These are phyloP conservation scores for Diabrotica balteata DNA, from an alignment of 2,888 invertebrate species.

Conservation along the genomic window DNA sequence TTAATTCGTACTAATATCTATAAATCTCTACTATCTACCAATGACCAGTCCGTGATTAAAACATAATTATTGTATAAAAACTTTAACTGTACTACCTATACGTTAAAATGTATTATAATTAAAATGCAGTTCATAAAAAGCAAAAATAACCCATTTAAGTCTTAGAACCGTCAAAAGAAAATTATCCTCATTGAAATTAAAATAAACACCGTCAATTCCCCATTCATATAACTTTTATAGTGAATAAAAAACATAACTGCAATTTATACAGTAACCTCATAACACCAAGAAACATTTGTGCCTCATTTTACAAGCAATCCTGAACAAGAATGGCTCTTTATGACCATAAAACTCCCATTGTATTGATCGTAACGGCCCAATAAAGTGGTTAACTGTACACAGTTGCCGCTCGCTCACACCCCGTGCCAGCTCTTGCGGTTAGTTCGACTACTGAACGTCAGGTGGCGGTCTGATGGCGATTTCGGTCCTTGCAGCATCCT, in stretches of 20 bases:
- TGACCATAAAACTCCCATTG: constrained; percentile 62
- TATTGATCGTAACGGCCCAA: constrained; percentile 59
- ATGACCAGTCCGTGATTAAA: no score
- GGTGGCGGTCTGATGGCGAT: constrained; percentile 31
- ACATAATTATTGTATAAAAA: no score
- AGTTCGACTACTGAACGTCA: constrained; percentile 33
- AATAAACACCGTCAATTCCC: constrained; percentile 15
- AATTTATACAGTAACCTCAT: constrained; percentile 52
- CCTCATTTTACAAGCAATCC: constrained; percentile 59
- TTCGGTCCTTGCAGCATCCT: constrained; percentile 9
- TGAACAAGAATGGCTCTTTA: constrained; percentile 58
- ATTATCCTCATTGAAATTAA: constrained; percentile 9
- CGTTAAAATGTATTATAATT: no score
- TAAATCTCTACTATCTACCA: no score
- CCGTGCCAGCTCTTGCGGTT: constrained; percentile 15
- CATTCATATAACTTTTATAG: constrained; percentile 40
- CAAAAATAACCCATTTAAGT: neutral
- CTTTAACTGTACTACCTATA: no score
- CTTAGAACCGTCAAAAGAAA: neutral
- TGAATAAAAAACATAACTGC: constrained; percentile 52
- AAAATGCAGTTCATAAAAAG: no score
- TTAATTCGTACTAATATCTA: no score
- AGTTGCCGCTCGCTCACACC: constrained; percentile 27
- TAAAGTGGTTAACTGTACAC: constrained; percentile 40
- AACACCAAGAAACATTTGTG: constrained; percentile 56